These are phyloP conservation scores for Branchinecta sandiegonensis DNA, from an alignment of 2,888 invertebrate genomes.

Conservation along the genomic window DNA sequence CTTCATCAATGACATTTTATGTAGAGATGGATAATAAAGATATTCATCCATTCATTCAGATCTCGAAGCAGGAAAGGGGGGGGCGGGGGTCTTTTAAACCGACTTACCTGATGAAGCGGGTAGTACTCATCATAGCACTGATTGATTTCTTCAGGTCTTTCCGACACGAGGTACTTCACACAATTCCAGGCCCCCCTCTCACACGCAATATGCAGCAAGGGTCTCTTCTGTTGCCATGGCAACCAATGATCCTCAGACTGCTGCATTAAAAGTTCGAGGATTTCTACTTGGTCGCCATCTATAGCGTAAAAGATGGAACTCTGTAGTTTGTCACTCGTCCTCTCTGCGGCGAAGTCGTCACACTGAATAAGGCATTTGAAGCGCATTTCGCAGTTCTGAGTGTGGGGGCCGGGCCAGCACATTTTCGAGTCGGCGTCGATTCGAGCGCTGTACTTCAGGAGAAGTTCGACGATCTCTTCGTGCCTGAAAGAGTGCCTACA, in stretches of 20 bases:
- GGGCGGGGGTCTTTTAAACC: too few species aligned
- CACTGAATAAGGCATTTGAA: conserved; percentile 43
- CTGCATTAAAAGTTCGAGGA: conserved; percentile 48
- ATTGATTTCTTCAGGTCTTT: conserved; percentile 52
- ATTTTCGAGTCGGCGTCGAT: conserved; percentile 55
- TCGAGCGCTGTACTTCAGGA: conserved; percentile 52
- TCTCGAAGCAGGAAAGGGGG: neutral
- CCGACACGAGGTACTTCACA: conserved; percentile 49
- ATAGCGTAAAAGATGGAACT: conserved; percentile 55
- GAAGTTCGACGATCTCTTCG: conserved; percentile 50
- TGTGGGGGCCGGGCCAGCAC: conserved; percentile 59
- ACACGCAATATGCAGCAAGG: conserved; percentile 51
- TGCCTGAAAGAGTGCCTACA: conserved; percentile 36
- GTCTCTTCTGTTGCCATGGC: conserved; percentile 39
- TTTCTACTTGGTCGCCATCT: conserved; percentile 55
- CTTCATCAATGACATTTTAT: neutral
- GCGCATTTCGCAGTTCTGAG: conserved; percentile 51
- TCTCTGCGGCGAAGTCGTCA: conserved; percentile 29
- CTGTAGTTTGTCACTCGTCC: conserved; percentile 44
- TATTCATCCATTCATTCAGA: conserved; percentile 13
- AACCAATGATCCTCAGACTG: conserved; percentile 56
- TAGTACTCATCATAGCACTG: conserved; percentile 57
- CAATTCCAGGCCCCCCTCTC: conserved; percentile 56
- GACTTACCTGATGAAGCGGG: conserved; percentile 50
- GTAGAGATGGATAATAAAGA: neutral